Conservation (phyloP, 2,113 vertebrate genomes). For the Felis chaus region DNA sequence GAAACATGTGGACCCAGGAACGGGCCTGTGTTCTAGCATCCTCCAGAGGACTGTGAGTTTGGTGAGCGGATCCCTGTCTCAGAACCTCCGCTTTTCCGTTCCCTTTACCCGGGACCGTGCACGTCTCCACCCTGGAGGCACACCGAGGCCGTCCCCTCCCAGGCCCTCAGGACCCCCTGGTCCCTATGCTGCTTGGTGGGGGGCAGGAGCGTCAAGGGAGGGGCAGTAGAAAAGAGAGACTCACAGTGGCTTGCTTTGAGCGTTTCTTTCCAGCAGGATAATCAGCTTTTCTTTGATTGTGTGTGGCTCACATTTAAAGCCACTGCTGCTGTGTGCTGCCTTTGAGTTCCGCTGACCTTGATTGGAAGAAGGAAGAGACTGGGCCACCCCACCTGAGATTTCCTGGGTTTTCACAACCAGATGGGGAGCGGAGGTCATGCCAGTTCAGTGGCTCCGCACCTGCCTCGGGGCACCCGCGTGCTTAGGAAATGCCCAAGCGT, state of each 20-base stretch:
- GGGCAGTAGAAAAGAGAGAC: neutral
- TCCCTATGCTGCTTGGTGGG: neutral
- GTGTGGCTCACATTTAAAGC: neutral
- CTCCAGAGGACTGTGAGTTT: fast-evolving
- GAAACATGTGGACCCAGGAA: neutral
- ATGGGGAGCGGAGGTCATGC: neutral
- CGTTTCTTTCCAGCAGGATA: neutral
- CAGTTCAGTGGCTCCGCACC: fast-evolving
- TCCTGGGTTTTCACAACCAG: fast-evolving
- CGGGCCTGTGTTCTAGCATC: no score
- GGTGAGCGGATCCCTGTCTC: fast-evolving
- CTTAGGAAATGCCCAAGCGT: no score
- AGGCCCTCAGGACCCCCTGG: neutral
- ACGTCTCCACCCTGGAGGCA: neutral
- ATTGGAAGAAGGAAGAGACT: neutral
- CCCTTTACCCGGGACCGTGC: neutral
- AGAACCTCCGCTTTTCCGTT: fast-evolving
- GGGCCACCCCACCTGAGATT: fast-evolving
- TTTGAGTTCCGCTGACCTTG: neutral
- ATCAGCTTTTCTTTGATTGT: neutral
- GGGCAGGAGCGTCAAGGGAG: neutral
- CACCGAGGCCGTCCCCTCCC: neutral
- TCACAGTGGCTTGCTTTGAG: fast-evolving
- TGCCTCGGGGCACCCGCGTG: neutral
- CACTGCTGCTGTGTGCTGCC: neutral